Evolutionary conservation across 2,113 vertebrate genomes (phyloP).

Genomic region (Perca schrenkii): DNA sequence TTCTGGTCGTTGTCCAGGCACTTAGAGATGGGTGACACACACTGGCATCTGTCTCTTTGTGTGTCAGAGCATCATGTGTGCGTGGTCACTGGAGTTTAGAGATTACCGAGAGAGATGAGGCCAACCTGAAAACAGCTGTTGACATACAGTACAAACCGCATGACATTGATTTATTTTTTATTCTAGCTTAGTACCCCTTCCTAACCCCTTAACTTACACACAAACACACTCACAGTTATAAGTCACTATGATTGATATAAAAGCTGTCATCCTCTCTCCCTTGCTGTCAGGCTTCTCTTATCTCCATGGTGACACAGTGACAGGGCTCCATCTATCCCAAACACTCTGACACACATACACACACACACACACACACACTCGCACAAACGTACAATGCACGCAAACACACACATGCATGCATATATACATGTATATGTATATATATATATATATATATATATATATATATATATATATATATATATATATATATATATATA

Average conservation of each 20-base stretch:
- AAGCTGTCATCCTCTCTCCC: slow-evolving; percentile 75
- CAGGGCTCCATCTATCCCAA: slow-evolving; percentile 74
- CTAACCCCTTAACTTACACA: slow-evolving; percentile 61
- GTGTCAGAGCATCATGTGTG: slow-evolving; percentile 31
- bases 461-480: no score
- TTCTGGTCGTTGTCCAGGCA: slow-evolving; percentile 69
- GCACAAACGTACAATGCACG: slow-evolving; percentile 17
- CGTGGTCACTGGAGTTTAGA: slow-evolving; percentile 74
- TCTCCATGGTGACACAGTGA: slow-evolving; percentile 79
- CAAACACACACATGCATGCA: not conserved
- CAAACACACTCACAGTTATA: slow-evolving; percentile 52
- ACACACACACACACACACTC: slow-evolving; percentile 14
- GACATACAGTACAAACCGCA: slow-evolving; percentile 69
- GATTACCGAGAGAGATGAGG: slow-evolving; percentile 75
- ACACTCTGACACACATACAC: slow-evolving; percentile 40
- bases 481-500: no score
- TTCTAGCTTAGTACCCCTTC: slow-evolving; percentile 72
- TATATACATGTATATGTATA: no score
- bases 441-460: no score
- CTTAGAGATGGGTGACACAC: slow-evolving; percentile 74
- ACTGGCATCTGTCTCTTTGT: slow-evolving; percentile 70
- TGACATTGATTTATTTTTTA: slow-evolving; percentile 81
- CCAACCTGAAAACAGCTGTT: slow-evolving; percentile 78
- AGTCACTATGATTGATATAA: slow-evolving; percentile 81
- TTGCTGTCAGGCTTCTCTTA: slow-evolving; percentile 76